Evolutionary conservation across 37 sponge, comb jelly and placozoan species (phyloP).

Genomic region (Bolinopsis microptera): DNA sequence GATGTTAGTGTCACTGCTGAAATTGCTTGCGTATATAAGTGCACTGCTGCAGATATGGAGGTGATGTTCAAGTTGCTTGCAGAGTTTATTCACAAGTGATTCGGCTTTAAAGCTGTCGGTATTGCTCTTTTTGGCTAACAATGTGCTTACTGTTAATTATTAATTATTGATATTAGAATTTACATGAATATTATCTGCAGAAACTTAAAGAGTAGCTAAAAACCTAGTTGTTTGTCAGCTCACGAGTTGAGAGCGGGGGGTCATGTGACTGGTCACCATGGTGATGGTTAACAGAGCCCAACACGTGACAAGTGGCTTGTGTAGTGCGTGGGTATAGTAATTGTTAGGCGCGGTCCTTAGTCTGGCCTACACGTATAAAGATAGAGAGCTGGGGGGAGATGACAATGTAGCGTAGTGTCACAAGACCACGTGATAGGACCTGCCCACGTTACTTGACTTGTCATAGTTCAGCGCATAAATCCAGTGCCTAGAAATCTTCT

Average conservation of each 20-base stretch:
- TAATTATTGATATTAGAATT: not conserved
- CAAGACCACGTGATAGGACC: not conserved
- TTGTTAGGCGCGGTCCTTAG: not conserved
- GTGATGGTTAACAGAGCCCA: not conserved
- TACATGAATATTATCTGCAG: not conserved
- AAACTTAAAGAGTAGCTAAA: not conserved
- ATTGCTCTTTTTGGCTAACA: too few species aligned
- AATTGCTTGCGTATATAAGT: too few species aligned
- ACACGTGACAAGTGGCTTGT: not conserved
- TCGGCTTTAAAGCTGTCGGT: too few species aligned
- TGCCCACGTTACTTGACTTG: not conserved
- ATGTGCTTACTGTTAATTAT: too few species aligned
- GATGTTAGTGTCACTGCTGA: too few species aligned
- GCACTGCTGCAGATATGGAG: too few species aligned
- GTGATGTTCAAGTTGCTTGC: too few species aligned
- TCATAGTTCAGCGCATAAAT: not conserved
- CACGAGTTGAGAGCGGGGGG: not conserved
- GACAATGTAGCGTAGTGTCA: not conserved
- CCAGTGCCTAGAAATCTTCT: too few species aligned
- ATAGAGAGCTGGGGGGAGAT: not conserved
- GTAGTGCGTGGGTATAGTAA: not conserved
- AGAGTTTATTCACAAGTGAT: too few species aligned
- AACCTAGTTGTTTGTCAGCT: not conserved
- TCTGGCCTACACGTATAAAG: not conserved
- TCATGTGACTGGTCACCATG: not conserved